phyloP scores from a whole-genome alignment of 1,140 invertebrate genomes.

The Drosophila trapezifrons region DNA sequence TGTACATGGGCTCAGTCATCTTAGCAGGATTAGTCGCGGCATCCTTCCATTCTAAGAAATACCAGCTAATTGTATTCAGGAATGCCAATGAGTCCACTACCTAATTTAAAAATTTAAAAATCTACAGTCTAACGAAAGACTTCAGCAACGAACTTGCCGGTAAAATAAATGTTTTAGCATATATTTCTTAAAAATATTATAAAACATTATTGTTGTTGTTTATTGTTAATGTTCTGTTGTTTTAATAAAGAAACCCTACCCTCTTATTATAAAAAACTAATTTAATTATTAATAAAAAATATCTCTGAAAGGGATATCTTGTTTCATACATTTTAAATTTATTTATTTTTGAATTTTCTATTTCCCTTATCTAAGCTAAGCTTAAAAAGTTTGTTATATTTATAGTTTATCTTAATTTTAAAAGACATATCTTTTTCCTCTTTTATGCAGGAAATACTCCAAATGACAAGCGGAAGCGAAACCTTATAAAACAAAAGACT shows the following conservation, averaged over 20 bases:
- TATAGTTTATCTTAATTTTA: too few relatives aligned
- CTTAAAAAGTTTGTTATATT: too few relatives aligned
- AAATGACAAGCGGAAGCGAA: neutral
- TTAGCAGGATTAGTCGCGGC: constrained; percentile 43
- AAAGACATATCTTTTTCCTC: neutral
- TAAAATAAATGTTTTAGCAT: too few relatives aligned
- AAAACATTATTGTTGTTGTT: too few relatives aligned
- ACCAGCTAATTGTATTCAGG: constrained; percentile 34
- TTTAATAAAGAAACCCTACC: neutral
- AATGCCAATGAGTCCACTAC: constrained; percentile 17
- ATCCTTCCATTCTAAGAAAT: constrained; percentile 52
- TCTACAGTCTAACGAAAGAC: constrained; percentile 1
- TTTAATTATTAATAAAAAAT: neutral
- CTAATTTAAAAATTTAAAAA: constrained; percentile 49
- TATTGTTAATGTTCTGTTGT: neutral
- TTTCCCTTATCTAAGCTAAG: too few relatives aligned
- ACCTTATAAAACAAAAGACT: neutral
- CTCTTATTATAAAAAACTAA: neutral
- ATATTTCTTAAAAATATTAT: too few relatives aligned
- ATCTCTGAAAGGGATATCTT: too few relatives aligned
- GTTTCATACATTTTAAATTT: too few relatives aligned
- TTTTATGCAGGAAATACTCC: too few relatives aligned
- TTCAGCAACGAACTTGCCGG: constrained; percentile 21
- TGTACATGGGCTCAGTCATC: constrained; percentile 39
- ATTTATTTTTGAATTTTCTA: too few relatives aligned